Base-by-base conservation (phyloP, 1,140 invertebrate species). In the Lycorma delicatula region DNA sequence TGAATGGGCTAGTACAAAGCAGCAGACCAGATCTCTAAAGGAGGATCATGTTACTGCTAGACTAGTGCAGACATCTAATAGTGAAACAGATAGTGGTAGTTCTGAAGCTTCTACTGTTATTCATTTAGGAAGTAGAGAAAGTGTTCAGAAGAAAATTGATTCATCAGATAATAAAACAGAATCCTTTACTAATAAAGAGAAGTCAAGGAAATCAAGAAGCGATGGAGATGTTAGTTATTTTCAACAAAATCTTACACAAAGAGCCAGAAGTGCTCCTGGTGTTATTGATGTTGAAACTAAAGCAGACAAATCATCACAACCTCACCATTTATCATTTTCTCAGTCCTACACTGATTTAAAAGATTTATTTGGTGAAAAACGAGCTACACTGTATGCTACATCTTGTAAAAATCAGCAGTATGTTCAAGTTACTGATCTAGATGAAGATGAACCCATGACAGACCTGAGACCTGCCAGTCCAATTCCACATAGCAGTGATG, bases 311-410 rank as follows among this genome's bases (percentile, higher is more conserved):
- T 12, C 11, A 1, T 18, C 41, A 44, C 41, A 44, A 3, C 18
- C 23, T 13, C 31, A 12, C 7, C 49, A 57, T 1, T 34, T 64
- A 5, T 54, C 49, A 3, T 52, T 55, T 20, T 65, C 62, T 18
- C 80, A 85, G 59, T 89, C 85, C 2, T 84, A 80, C 61, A 76
- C 86, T 22, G 81, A 87, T 70, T 67, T 91, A 34, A 87, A 87
- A 65, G 87, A 89, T 48, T 68, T 89, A 0, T 89, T 86, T 64
- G 88, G 88, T 0, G 87, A 91, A 29, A 60, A 59, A 27, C 41
- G 59, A 26, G 47, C 54, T 13, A 60, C 61, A 6, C 38, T 54
- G n/a, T 66, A 61, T 56, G 36, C 56, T 1, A 60, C 49, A 27
- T 28, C 11, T 41, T 57, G 50, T 20, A 31, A 3, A 16, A 49